Base-by-base conservation (phyloP, 2,113 vertebrate species). In the Dermatemys mawii region DNA sequence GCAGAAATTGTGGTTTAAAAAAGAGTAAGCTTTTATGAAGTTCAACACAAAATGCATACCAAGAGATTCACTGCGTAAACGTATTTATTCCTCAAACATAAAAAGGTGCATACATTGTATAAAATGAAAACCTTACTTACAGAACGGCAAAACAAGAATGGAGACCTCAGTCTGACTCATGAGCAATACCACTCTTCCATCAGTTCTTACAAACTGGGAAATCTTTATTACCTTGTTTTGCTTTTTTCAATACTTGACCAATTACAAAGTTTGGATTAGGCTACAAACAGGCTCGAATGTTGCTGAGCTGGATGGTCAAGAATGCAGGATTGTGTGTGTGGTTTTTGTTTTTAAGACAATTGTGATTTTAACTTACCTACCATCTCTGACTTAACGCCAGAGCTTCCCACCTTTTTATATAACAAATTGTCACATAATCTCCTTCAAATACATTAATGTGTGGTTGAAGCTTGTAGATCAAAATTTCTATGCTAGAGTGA, bases 381-480 rank as follows among this genome's bases (percentile, higher is more conserved):
- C 27, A 32, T 29, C 27, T 57, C 27, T 57, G 27, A 32, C 12
- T 60, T 60, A 12, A 60, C 27, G 12, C 29, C 55, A 57, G 27
- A 60, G 55, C 32, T 60, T 60, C 5, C 26, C 55, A 32, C 29
- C 29, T 14, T 60, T 60, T 32, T 60, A 60, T 60, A 29, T 60
- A 60, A 60, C 55, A 32, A 60, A 14, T 29, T 32, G 55, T 29
- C 55, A 60, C 55, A 32, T 32, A 13, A 32, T 29, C 29, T 29
- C 54, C 54, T 29, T 27, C 55, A 29, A 5, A 29, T 13, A 57
- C 27, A 11, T 57, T 57, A 27, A 83, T 76, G n/a, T 1, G 27
- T 79, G 79, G 78, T 83, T 94, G 4, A 2, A 48, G 79, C 88
- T 10, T 94, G 90, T 93, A 91, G 88, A 53, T 86, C 85, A 73